Evolutionary conservation across 2,113 vertebrate genomes (phyloP), one percentile per base, ranked within the genome.

Genomic region (Accipiter cooperii): DNA sequence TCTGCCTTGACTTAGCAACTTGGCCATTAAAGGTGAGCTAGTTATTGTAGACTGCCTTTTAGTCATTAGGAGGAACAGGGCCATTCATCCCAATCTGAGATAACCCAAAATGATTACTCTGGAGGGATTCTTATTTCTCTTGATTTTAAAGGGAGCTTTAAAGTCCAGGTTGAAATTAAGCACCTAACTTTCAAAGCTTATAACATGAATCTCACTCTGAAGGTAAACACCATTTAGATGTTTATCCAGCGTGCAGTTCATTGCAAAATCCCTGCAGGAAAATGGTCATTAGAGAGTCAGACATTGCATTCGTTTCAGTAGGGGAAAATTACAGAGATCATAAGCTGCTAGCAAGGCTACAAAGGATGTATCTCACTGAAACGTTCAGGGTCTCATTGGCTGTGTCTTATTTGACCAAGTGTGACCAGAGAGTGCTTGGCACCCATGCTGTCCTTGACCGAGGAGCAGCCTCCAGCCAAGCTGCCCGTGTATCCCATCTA

Each of bases 341-440:
- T 11, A 46, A 87, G 7, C 10, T 92, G 34, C 44, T 28, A 28
- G 47, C 42, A 60, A 38, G 10, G 61, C 69, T 42, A 2, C 60
- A 20, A 44, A 57, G 61, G n/a, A 29, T 46, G 20, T 25, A 75
- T 58, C 55, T 69, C 5, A 5, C 12, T 51, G 65, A 58, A 46
- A 1, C 0, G 0, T 44, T 74, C 38, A 34, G 34, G 20, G 13
- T 55, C 29, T 55, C 74, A 18, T n/a, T 47, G 69, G 19, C 22
- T 71, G 42, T 16, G 47, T 73, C 46, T 73, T 42, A 14, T 7
- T 28, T 34, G 66, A 31, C n/a, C 57, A 34, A 40, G 29, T 4
- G 9, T 33, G 51, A 36, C 19, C 71, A 52, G 54, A 28, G 34
- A 40, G 49, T 17, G 31, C 55, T 82, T 61, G 44, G 51, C 26